Evolutionary conservation across 35 echinoderm and acorn worm species (phyloP).

Genomic region (Diadema setosum): DNA sequence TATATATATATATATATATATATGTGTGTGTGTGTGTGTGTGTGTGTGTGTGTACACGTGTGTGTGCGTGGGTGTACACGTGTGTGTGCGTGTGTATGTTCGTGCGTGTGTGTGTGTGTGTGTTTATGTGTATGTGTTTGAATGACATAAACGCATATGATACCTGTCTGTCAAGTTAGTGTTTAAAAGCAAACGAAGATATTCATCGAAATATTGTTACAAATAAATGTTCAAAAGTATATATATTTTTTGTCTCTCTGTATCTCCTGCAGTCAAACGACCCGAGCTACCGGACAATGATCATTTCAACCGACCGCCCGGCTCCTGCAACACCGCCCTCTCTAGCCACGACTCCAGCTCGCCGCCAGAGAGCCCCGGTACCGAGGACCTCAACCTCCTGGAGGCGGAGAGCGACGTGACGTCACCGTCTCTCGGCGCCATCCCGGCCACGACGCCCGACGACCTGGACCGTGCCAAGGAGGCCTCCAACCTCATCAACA

Average conservation of each 20-base stretch:
- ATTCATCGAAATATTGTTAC: background rate
- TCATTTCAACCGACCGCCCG: constrained; percentile 21
- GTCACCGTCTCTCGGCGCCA: constrained; percentile 32
- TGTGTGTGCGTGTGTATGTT: background rate
- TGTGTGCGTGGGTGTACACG: too few relatives aligned
- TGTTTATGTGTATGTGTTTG: too few relatives aligned
- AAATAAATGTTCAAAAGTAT: background rate
- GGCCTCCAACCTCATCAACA: constrained; percentile 27
- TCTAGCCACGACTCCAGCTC: constrained; percentile 27
- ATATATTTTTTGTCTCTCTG: background rate
- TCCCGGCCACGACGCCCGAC: constrained; percentile 7
- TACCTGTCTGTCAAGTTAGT: background rate
- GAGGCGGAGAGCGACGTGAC: constrained; percentile 63
- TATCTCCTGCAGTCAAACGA: constrained; percentile 5
- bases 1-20: too few relatives aligned
- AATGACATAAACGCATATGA: background rate
- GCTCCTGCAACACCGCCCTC: constrained; percentile 17
- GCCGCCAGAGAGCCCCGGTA: constrained; percentile 64
- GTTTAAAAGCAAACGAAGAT: background rate
- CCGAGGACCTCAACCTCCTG: constrained; percentile 55
- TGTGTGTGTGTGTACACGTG: background rate
- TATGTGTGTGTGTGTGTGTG: background rate
- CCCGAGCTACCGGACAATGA: constrained; percentile 30
- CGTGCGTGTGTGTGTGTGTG: too few relatives aligned
- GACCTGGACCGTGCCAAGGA: constrained; percentile 77